phyloP scores from a whole-genome alignment of 35 echinoderm and acorn worm species.

The Patiria miniata region DNA sequence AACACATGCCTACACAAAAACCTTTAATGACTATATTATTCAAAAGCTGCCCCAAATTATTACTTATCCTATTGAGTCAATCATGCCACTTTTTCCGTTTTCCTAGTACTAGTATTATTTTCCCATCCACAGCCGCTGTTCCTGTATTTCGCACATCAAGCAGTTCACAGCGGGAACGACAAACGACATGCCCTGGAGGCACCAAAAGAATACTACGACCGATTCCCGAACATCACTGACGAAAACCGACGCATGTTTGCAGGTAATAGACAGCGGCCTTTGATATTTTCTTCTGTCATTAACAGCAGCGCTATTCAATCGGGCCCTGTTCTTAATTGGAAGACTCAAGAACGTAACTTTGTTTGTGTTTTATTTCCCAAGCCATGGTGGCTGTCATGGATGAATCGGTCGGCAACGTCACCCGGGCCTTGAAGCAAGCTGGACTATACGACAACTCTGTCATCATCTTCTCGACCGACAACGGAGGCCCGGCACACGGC shows the following conservation, averaged over 20 bases:
- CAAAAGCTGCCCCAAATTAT: too few relatives aligned
- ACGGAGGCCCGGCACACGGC: constrained; percentile 80
- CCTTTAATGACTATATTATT: too few relatives aligned
- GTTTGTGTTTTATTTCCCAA: neutral
- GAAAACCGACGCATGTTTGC: constrained; percentile 80
- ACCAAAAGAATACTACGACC: constrained; percentile 74
- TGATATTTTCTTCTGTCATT: neutral
- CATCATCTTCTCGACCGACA: constrained; percentile 93
- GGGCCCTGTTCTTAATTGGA: too few relatives aligned
- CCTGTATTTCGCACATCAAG: constrained; percentile 91
- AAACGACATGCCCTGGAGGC: constrained; percentile 69
- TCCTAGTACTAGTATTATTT: too few relatives aligned
- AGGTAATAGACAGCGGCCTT: too few relatives aligned
- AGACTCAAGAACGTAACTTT: too few relatives aligned
- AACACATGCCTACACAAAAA: too few relatives aligned
- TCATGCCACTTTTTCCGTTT: too few relatives aligned
- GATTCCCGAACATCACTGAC: constrained; percentile 82
- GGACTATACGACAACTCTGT: constrained; percentile 83
- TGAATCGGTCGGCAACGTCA: constrained; percentile 91
- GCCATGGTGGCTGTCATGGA: constrained; percentile 92
- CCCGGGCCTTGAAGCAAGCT: constrained; percentile 66
- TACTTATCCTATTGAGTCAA: too few relatives aligned
- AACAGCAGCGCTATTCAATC: neutral
- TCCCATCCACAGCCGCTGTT: constrained; percentile 79
- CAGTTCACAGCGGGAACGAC: constrained; percentile 77